Conservation (phyloP, 2,888 invertebrate species). For the Dioctria linearis region DNA sequence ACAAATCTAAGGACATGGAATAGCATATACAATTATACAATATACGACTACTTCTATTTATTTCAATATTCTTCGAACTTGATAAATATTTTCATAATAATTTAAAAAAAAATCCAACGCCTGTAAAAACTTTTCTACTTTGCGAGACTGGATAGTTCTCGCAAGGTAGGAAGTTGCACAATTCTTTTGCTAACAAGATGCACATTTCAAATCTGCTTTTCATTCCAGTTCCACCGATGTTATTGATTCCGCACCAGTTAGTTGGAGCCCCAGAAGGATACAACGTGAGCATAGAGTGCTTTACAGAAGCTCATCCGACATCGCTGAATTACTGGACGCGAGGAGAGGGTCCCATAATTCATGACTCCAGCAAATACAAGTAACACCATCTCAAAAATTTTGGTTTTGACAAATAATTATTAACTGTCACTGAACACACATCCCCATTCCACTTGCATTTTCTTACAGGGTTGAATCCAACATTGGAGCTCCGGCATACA, state of each 20-base stretch:
- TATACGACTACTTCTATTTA: too few species aligned
- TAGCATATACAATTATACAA: too few species aligned
- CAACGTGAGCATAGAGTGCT: constrained; percentile 89
- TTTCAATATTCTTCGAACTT: too few species aligned
- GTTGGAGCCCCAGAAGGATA: constrained; percentile 88
- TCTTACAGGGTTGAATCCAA: constrained; percentile 75
- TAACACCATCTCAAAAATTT: constrained; percentile 65
- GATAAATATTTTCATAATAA: too few species aligned
- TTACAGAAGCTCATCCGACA: constrained; percentile 93
- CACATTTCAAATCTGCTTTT: constrained; percentile 30
- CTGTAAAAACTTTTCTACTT: constrained; percentile 33
- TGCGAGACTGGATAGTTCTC: neutral
- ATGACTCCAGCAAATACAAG: constrained; percentile 86
- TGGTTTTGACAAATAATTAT: neutral
- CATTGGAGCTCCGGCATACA: constrained; percentile 81
- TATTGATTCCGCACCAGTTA: constrained; percentile 91
- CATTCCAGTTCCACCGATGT: constrained; percentile 87
- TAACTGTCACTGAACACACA: constrained; percentile 18
- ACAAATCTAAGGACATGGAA: too few species aligned
- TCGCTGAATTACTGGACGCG: constrained; percentile 93
- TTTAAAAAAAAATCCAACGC: neutral
- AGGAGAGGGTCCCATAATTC: constrained; percentile 90
- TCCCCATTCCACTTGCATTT: neutral
- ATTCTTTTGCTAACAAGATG: neutral
- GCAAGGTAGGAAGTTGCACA: neutral